Evolutionary conservation across 2,888 invertebrate genomes (phyloP).

Genomic region (Mongoloraphidia duomilia): DNA sequence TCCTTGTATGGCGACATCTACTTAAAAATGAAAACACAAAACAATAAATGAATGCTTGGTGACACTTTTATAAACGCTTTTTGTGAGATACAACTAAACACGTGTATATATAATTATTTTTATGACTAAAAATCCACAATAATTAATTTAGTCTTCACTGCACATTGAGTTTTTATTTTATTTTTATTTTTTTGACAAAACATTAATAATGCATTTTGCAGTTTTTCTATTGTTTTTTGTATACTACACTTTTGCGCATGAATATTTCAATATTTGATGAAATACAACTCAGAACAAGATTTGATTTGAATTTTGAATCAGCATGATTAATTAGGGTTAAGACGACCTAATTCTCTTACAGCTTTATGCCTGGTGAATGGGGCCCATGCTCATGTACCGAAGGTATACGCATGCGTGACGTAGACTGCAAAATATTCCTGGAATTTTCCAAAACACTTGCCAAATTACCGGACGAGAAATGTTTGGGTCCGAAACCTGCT

Average conservation of each 20-base stretch:
- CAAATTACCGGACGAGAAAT: slow-evolving; percentile 74
- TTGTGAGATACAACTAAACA: too few relatives aligned
- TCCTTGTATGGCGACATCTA: too few relatives aligned
- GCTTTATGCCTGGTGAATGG: slow-evolving; percentile 89
- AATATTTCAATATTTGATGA: slow-evolving; percentile 5
- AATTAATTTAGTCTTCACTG: too few relatives aligned
- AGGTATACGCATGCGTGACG: slow-evolving; percentile 70
- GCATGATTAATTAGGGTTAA: slow-evolving; percentile 8
- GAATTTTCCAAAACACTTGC: slow-evolving; percentile 83
- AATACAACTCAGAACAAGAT: slow-evolving; percentile 2
- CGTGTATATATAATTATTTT: neutral
- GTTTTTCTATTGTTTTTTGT: slow-evolving; percentile 3
- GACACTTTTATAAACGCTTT: too few relatives aligned
- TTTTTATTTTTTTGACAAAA: slow-evolving; percentile 19
- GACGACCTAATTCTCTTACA: slow-evolving; percentile 28
- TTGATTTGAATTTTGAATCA: slow-evolving; percentile 1
- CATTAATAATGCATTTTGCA: slow-evolving; percentile 9
- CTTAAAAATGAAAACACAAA: too few relatives aligned
- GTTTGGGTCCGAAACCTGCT: slow-evolving; percentile 70
- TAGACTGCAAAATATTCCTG: slow-evolving; percentile 88
- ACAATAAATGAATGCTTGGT: too few relatives aligned
- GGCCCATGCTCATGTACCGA: slow-evolving; percentile 86
- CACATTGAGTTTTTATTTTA: too few relatives aligned
- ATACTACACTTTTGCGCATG: slow-evolving; percentile 7
- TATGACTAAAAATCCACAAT: neutral